phyloP scores from a whole-genome alignment of 2,888 invertebrate species.

The Ligdia adustata region DNA sequence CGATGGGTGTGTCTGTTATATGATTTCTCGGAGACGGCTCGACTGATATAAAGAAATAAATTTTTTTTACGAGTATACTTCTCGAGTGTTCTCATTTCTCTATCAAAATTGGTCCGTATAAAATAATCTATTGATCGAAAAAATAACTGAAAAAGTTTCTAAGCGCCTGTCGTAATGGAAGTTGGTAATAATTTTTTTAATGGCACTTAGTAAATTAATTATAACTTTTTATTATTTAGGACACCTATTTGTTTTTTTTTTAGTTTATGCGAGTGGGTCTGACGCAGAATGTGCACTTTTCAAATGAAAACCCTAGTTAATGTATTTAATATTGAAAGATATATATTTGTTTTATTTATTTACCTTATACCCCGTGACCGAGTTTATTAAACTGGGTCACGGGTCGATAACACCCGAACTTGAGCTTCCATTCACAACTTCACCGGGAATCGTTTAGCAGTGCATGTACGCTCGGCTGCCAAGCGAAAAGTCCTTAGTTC shows the following conservation, averaged over 20 bases:
- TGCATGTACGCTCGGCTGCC: not conserved
- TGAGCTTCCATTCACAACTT: not conserved
- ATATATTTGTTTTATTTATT: not conserved
- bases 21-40: too few relatives aligned
- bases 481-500: not conserved
- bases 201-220: not conserved
- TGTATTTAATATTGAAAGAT: not conserved
- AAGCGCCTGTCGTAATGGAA: too few relatives aligned
- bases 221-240: not conserved
- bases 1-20: too few relatives aligned
- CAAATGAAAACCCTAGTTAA: not conserved
- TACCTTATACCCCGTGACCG: constrained; percentile 3
- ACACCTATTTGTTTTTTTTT: too few relatives aligned
- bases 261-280: too few relatives aligned
- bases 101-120: too few relatives aligned
- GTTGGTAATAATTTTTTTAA: not conserved
- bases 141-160: too few relatives aligned
- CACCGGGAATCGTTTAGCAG: not conserved
- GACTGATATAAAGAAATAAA: too few relatives aligned
- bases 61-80: too few relatives aligned
- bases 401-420: constrained; percentile 8
- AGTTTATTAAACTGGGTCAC: constrained; percentile 5
- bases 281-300: too few relatives aligned
- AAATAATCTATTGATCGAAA: too few relatives aligned
- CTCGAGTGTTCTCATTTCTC: too few relatives aligned